Evolutionary conservation across 2,888 invertebrate genomes (phyloP), one percentile per base, ranked within the genome.

Genomic region (Zonitis immaculata): DNA sequence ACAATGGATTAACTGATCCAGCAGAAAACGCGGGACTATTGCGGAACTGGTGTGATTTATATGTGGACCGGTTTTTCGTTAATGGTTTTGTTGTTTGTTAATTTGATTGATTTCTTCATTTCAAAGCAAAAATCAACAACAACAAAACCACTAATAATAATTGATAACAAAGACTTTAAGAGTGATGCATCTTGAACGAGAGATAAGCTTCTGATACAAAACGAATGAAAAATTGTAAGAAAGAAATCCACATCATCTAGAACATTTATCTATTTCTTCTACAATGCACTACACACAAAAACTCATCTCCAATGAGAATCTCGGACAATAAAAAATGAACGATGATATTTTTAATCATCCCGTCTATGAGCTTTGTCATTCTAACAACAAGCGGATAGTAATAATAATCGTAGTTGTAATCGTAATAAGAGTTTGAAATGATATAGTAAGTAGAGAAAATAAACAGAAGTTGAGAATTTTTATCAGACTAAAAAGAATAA

Each of bases 1-100:
- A 66, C 68, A 68, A 67, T 64, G 60, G 63, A 63, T 56, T 61
- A 62, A 66, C 60, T 63, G 61, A 63, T 64, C 63, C 56, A 52
- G 56, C 49, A 56, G 56, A 56, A 48, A n/a, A n/a, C 56, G 56
- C 54, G 51, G 47, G n/a, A 46, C 61, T 60, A 63, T 64, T 59
- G 59, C 68, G 67, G 67, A 69, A 67, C 64, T 64, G 60, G 62
- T 48, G 39, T 70, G 70, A 73, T 71, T 72, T 72, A 73, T 68
- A 52, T 59, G n/a, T n/a, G n/a, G n/a, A n/a, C n/a, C n/a, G n/a
- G n/a, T n/a, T n/a, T n/a, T n/a, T n/a, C n/a, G n/a, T n/a, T n/a
- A n/a, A n/a, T n/a, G n/a, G n/a, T n/a, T n/a, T n/a, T n/a, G n/a
- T n/a, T n/a, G n/a, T n/a, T n/a, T n/a, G n/a, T n/a, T n/a, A n/a